phyloP scores from a whole-genome alignment of 53 echinoderm and acorn worm species.

The Crossaster papposus region DNA sequence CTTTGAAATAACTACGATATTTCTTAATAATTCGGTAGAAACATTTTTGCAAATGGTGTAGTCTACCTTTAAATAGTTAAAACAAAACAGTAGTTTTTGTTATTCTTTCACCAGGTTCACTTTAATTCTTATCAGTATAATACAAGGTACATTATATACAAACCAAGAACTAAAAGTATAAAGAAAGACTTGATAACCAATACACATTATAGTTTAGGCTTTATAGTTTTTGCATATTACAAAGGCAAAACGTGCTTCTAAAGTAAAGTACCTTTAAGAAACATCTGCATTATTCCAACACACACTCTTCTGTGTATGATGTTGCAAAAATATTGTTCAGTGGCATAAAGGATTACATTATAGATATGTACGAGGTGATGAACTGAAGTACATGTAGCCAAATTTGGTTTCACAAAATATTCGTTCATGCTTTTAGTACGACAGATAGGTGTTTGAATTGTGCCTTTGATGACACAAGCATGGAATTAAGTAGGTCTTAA shows the following conservation, averaged over 20 bases:
- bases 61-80: no score
- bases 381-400: no score
- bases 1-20: no score
- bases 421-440: no score
- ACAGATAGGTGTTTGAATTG: no score
- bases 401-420: no score
- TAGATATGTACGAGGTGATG: no score
- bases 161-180: slow-evolving; percentile 22
- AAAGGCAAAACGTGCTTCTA: background rate
- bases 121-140: slow-evolving; percentile 39
- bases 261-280: background rate
- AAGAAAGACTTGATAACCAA: slow-evolving; percentile 49
- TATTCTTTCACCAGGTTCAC: slow-evolving; percentile 41
- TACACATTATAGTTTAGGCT: slow-evolving; percentile 19
- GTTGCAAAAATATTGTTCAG: background rate
- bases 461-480: no score
- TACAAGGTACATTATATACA: slow-evolving; percentile 48
- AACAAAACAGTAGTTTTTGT: no score
- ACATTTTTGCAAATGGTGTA: no score
- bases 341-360: background rate
- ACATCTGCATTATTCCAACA: background rate
- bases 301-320: background rate
- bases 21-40: no score
- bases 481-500: no score
- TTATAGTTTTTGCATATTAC: background rate